Evolutionary conservation across 2,888 invertebrate genomes (phyloP), one percentile per base, ranked within the genome.

Genomic region (Zootermopsis nevadensis): DNA sequence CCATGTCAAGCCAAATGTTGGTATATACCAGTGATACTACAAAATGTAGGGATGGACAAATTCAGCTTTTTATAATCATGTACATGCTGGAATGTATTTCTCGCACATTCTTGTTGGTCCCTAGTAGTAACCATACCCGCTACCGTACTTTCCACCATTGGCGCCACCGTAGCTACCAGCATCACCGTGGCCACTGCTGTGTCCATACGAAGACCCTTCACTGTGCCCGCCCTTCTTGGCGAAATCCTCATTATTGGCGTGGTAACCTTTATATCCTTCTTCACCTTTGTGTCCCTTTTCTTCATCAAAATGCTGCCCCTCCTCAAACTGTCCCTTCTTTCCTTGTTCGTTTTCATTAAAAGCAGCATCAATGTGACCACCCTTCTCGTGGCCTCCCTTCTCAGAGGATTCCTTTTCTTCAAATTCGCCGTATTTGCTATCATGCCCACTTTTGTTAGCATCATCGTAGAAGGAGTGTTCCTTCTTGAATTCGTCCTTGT

Each of bases 401-500:
- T 90, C 91, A 1, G 91, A 89, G 0, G 90, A 90, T 85, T 93
- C 92, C 66, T 93, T 90, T 66, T 90, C 90, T 84, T 93, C 90
- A 84, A 90, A 90, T 85, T 91, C 90, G 0, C 91, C 93, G 87
- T 94, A 92, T 87, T 94, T 94, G 84, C 93, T 92, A 87, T 92
- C 93, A 87, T 93, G 91, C 0, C 94, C 94, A 79, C 91, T 92
- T 81, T 93, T 92, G 87, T 94, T 93, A 38, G 93, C 92, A 79
- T 94, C 94, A 87, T 95, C 95, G 88, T 95, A 95, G 89, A 95
- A 95, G 86, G 93, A 93, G 86, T 94, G 94, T 87, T 94, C 94
- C 87, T 95, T 95, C 88, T 95, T 94, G 91, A 92, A 95, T 88
- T 95, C 95, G 87, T 95, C 94, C 90, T 95, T 95, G 89, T 93